Conservation (phyloP, 1,140 invertebrate species). For the Calephelis virginiensis region DNA sequence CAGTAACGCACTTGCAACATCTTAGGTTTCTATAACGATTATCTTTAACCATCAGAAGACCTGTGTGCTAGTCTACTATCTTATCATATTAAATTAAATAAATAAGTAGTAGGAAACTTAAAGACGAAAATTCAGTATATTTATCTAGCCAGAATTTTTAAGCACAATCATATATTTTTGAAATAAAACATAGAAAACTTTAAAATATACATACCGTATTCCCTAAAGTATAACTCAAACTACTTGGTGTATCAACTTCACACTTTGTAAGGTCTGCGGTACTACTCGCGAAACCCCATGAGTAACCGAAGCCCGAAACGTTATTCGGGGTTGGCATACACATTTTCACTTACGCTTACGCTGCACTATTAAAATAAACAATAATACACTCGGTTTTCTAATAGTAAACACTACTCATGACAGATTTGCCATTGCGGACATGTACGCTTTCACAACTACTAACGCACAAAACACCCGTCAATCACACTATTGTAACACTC, state of each 20-base stretch:
- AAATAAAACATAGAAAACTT: background rate
- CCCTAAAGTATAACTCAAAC: conserved; percentile 74
- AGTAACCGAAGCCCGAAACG: conserved; percentile 75
- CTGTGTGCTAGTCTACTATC: no score
- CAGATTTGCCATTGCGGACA: conserved; percentile 68
- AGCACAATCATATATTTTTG: background rate
- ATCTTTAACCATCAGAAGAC: no score
- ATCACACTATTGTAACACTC: conserved; percentile 42
- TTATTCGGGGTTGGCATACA: conserved; percentile 78
- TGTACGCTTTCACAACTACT: conserved; percentile 72
- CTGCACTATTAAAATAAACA: conserved; percentile 54
- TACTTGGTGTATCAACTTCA: conserved; percentile 74
- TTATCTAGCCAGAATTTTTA: background rate
- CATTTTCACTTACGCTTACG: conserved; percentile 60
- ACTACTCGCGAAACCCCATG: conserved; percentile 72
- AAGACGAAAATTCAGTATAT: no score
- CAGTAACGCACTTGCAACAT: no score
- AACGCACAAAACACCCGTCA: conserved; percentile 64
- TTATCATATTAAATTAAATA: no score
- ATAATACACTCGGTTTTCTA: conserved; percentile 56
- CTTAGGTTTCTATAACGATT: no score
- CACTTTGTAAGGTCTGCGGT: conserved; percentile 72
- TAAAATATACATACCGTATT: conserved; percentile 61
- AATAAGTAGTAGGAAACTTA: no score
- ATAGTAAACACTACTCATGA: conserved; percentile 75